These are phyloP conservation scores for Isotomurus palustris DNA, from an alignment of 2,888 invertebrate species.

Conservation along the genomic window DNA sequence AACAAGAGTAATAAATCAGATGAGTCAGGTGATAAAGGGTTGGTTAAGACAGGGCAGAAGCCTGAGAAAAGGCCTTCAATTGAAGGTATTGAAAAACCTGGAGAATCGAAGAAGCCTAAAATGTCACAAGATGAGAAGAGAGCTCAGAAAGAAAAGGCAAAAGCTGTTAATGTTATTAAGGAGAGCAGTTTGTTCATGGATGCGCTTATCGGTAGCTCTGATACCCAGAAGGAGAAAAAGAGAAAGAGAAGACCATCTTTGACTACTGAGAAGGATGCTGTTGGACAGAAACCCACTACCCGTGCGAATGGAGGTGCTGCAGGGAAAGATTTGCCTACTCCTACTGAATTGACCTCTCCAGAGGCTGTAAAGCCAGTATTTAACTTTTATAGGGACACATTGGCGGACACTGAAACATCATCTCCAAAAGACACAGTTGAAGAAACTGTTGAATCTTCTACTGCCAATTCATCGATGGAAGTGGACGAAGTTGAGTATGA, in stretches of 20 bases:
- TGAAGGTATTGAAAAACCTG: conserved; percentile 33
- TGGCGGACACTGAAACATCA: conserved; percentile 49
- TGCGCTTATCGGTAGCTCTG: conserved; percentile 65
- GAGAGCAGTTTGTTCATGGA: conserved; percentile 94
- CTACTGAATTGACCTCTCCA: conserved; percentile 5
- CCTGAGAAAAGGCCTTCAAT: conserved; percentile 33
- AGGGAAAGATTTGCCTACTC: neutral
- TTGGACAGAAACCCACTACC: too few species aligned
- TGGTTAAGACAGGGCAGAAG: neutral
- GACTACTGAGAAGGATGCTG: conserved; percentile 36
- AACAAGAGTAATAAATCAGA: conserved; percentile 11
- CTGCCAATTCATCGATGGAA: too few species aligned
- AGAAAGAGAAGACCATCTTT: conserved; percentile 61
- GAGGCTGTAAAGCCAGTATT: conserved; percentile 41
- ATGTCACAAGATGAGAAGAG: conserved; percentile 16
- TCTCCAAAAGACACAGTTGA: conserved; percentile 48
- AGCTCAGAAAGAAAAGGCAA: conserved; percentile 49
- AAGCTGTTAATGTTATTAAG: conserved; percentile 50
- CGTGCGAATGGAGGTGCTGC: too few species aligned
- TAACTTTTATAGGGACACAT: conserved; percentile 85
- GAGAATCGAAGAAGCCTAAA: conserved; percentile 38
- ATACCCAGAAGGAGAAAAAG: conserved; percentile 58
- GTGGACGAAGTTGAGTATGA: conserved; percentile 6
- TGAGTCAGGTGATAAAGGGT: conserved; percentile 1
- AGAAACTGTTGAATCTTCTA: conserved; percentile 28